These are phyloP conservation scores for Dicentrarchus labrax DNA, from an alignment of 2,113 vertebrate genomes.

Conservation along the genomic window DNA sequence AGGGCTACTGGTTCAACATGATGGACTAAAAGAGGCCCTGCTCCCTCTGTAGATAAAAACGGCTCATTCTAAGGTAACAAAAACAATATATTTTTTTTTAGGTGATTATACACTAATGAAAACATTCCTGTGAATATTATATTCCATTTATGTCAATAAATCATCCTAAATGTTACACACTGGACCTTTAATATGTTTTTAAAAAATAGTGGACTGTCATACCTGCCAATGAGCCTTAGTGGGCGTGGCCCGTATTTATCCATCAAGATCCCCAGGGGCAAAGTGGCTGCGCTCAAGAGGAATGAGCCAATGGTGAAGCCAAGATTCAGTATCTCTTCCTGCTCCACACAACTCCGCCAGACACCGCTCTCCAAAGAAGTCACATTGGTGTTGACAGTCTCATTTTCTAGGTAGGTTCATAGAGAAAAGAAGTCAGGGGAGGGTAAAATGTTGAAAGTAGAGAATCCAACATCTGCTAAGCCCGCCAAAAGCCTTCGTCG, in stretches of 20 bases:
- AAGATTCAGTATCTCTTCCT: slow-evolving; percentile 90
- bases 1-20: too few relatives aligned
- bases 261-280: slow-evolving; percentile 86
- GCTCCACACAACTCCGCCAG: slow-evolving; percentile 84
- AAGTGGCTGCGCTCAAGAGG: slow-evolving; percentile 89
- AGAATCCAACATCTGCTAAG: too few relatives aligned
- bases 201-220: slow-evolving; percentile 1
- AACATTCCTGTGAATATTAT: too few relatives aligned
- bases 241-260: slow-evolving; percentile 88
- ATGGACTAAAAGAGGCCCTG: too few relatives aligned
- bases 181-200: too few relatives aligned
- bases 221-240: slow-evolving; percentile 90
- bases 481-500: too few relatives aligned
- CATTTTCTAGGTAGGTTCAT: slow-evolving; percentile 58
- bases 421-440: not conserved
- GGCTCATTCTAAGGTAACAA: too few relatives aligned
- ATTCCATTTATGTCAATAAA: too few relatives aligned
- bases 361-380: slow-evolving; percentile 17
- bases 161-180: too few relatives aligned
- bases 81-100: too few relatives aligned
- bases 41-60: too few relatives aligned
- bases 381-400: slow-evolving; percentile 48
- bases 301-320: slow-evolving; percentile 93
- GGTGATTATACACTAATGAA: too few relatives aligned
- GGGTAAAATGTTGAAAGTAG: not conserved